Evolutionary conservation across 2,888 invertebrate genomes (phyloP), one percentile per base, ranked within the genome.

Genomic region (Aphodius sticticus): DNA sequence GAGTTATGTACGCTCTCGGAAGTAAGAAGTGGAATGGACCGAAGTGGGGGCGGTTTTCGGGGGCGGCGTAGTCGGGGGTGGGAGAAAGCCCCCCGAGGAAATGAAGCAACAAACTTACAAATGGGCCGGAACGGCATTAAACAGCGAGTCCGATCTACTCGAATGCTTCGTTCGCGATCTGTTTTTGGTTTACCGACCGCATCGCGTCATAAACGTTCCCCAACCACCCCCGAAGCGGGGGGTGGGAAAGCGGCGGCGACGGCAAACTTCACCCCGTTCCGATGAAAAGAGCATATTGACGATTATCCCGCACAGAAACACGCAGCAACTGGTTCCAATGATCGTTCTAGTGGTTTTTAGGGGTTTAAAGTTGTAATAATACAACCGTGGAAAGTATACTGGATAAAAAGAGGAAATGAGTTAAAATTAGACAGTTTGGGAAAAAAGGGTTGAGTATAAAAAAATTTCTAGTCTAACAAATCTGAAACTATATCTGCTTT

Each of bases 91-190:
- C 74, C 74, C 74, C 71, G 74, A 86, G 87, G 87, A 88, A 88
- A 88, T 88, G 88, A 88, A 88, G 87, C 88, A 88, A 88, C 88
- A 88, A 88, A 88, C 86, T 87, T 87, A 87, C 88, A 88, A 88
- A 88, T 88, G 88, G 88, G 86, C 87, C 86, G 88, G 88, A 88
- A 88, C 88, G 88, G 85, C 88, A 88, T 88, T 88, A 88, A 88
- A 87, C 85, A 85, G 86, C 86, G 85, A 83, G 84, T 83, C 83
- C 82, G 85, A 85, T 85, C 85, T 85, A 84, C 26, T 26, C 26
- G 26, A 26, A 26, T 26, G 26, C 86, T 86, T 82, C 85, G 85
- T 85, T 26, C 53, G 53, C 86, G 87, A 86, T 87, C 87, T 86
- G 86, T 86, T 87, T 86, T 86, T 84, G 87, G 86, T 86, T 86